Conservation (phyloP, 2,113 vertebrate species). For the Smithornis capensis region DNA sequence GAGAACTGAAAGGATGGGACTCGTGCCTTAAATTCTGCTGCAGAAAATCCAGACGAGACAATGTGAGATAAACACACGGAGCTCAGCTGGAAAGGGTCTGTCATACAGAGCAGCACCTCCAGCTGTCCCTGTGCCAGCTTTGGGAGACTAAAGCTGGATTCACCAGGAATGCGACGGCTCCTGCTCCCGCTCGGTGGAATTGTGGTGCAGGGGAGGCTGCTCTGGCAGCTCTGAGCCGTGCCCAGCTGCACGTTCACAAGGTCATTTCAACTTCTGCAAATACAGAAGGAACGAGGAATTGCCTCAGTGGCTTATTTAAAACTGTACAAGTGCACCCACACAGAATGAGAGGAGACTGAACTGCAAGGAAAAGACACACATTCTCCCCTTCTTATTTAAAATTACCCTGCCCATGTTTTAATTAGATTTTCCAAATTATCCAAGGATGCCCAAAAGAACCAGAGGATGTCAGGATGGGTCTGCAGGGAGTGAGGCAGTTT, state of each 20-base stretch:
- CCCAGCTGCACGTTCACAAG: slow-evolving; percentile 52
- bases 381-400: background rate
- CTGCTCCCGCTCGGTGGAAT: background rate
- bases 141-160: background rate
- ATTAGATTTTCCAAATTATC: background rate
- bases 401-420: background rate
- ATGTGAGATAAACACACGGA: background rate
- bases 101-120: background rate
- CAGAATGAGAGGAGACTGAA: background rate
- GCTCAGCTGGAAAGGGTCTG: background rate
- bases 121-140: background rate
- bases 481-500: background rate
- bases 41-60: background rate
- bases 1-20: background rate
- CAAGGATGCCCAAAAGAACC: background rate
- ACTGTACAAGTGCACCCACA: background rate
- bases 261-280: background rate
- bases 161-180: background rate
- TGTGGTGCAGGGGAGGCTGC: background rate
- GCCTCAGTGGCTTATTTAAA: background rate
- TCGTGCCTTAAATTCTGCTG: background rate
- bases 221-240: slow-evolving; percentile 12
- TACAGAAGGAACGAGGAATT: background rate
- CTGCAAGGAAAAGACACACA: background rate
- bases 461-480: background rate